Percentiles rank a stretch among this genome's conserved stretches.
Evolutionary conservation across 2,797 vertebrate genomes (phyloP).

Genomic region (Crossoptilon crossoptilon): DNA sequence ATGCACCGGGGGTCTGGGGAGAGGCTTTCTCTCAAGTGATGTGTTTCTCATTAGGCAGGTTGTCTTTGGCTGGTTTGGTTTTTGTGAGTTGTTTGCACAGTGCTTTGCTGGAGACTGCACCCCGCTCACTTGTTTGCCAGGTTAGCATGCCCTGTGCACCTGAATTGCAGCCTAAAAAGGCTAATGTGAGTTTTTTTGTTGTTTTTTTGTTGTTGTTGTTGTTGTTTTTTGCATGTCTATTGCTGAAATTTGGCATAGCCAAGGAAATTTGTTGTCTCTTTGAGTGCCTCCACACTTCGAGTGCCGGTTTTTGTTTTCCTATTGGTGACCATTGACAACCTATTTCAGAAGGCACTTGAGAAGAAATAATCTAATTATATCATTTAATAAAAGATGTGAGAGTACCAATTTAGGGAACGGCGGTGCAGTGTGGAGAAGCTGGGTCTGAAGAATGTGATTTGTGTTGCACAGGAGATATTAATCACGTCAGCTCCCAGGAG

Average conservation of each 20-base stretch:
- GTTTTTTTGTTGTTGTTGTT: no score
- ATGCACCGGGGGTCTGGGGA: accelerated
- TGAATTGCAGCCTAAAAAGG: no score
- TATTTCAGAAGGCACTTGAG: slow-evolving; percentile 23
- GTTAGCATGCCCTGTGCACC: background rate
- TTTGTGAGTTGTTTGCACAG: background rate
- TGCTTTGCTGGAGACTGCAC: background rate
- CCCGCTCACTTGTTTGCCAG: accelerated
- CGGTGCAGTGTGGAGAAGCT: background rate
- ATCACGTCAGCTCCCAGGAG: background rate
- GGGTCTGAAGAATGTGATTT: slow-evolving; percentile 43
- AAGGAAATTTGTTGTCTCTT: background rate
- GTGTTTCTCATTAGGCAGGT: background rate
- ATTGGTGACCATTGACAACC: background rate
- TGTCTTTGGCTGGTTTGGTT: background rate
- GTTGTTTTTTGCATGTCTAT: background rate
- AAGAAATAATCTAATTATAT: slow-evolving; percentile 63
- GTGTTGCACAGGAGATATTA: slow-evolving; percentile 26
- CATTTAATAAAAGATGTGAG: slow-evolving; percentile 55
- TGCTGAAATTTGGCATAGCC: background rate
- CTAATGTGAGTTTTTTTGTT: background rate
- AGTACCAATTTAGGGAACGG: background rate
- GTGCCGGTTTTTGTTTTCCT: background rate
- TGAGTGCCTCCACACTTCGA: background rate
- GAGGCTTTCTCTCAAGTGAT: background rate